Conservation (phyloP, 2,797 vertebrate species). For the Anguilla obscura region DNA sequence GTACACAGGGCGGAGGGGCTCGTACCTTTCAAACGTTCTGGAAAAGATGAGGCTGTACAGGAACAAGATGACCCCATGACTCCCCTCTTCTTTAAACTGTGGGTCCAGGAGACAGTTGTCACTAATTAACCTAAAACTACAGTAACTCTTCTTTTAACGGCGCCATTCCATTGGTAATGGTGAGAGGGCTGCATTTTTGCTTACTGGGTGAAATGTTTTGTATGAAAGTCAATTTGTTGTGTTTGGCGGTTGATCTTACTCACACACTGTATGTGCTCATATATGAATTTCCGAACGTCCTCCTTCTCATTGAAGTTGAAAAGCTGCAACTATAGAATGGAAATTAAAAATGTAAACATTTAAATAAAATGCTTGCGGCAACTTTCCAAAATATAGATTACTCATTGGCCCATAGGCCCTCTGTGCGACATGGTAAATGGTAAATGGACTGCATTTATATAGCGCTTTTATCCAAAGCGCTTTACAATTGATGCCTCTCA, state of each 20-base stretch:
- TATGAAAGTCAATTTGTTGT: not conserved
- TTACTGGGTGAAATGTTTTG: not conserved
- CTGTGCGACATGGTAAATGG: no score
- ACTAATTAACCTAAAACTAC: not conserved
- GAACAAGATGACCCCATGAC: constrained; percentile 83
- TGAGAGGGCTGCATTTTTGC: not conserved
- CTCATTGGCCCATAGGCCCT: no score
- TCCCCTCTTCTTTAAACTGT: constrained; percentile 78
- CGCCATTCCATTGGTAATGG: not conserved
- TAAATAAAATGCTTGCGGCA: not conserved
- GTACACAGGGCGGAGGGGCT: not conserved
- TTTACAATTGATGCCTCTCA: no score
- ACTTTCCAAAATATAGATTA: not conserved
- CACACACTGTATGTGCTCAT: constrained; percentile 76
- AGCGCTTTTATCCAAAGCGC: no score
- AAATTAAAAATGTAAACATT: not conserved
- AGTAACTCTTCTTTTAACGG: not conserved
- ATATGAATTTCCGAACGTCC: constrained; percentile 73
- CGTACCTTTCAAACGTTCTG: constrained; percentile 79
- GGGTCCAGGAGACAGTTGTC: not conserved
- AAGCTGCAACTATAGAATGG: constrained; percentile 72
- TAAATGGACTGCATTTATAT: no score
- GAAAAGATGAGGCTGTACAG: constrained; percentile 87
- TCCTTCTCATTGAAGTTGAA: constrained; percentile 80
- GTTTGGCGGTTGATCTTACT: constrained; percentile 54